phyloP scores from a whole-genome alignment of 2,888 invertebrate genomes.

The Alentia gelatinosa region DNA sequence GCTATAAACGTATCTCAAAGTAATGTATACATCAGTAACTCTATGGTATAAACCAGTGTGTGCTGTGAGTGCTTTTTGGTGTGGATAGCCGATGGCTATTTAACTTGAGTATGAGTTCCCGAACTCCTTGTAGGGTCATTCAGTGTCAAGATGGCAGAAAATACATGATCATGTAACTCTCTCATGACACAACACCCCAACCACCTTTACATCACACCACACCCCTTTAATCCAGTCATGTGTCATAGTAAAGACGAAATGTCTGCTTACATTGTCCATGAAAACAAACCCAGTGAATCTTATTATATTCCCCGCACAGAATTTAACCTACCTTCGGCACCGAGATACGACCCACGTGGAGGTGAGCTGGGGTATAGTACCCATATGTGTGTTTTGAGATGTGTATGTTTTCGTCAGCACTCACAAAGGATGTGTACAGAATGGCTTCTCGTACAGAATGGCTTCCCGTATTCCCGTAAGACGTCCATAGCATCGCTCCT shows the following conservation, averaged over 20 bases:
- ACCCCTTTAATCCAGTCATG: neutral
- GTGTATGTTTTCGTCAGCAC: neutral
- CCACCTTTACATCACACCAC: neutral
- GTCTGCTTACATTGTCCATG: neutral
- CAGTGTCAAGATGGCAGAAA: conserved; percentile 5
- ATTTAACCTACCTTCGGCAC: neutral
- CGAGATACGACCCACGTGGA: neutral
- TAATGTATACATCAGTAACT: neutral
- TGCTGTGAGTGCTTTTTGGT: neutral
- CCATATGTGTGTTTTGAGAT: neutral
- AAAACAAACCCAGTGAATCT: neutral
- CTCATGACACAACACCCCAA: neutral
- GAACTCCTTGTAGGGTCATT: neutral
- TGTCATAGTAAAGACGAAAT: neutral
- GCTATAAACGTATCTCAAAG: neutral
- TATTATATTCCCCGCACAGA: too few relatives aligned
- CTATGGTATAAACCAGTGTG: neutral
- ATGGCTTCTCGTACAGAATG: neutral
- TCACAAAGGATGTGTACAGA: neutral
- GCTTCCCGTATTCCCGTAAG: neutral
- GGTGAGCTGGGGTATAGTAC: too few relatives aligned
- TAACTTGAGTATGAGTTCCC: too few relatives aligned
- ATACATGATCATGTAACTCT: neutral
- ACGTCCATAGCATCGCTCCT: neutral
- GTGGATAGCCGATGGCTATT: too few relatives aligned